phyloP scores from a whole-genome alignment of 2,113 vertebrate species.

The Ciconia stormi region DNA sequence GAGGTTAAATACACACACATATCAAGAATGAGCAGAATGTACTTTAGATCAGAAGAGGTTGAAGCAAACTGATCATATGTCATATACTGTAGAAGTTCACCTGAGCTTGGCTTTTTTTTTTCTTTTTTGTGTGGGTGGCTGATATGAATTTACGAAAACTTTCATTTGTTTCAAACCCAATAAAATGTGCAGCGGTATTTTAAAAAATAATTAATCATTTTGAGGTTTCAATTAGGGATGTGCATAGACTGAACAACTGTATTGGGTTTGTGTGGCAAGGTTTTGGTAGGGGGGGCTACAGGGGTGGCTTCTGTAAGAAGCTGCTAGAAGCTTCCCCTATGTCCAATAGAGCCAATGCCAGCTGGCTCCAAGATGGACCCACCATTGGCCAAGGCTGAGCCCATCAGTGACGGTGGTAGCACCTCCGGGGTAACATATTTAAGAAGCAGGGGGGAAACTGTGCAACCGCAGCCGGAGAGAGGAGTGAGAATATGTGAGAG shows the following conservation, averaged over 20 bases:
- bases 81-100: not conserved
- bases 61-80: not conserved
- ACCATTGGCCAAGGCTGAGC: no score
- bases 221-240: constrained; percentile 14
- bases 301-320: no score
- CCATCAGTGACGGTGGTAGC: no score
- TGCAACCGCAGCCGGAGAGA: no score
- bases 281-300: no score
- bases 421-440: no score
- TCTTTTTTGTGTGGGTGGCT: not conserved
- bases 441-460: no score
- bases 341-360: no score
- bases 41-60: not conserved
- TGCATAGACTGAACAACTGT: not conserved
- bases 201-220: constrained; percentile 14
- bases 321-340: no score
- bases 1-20: not conserved
- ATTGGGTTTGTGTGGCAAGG: no score
- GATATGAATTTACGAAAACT: not conserved
- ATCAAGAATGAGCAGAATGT: not conserved
- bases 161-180: not conserved
- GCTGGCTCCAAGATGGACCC: no score
- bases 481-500: no score
- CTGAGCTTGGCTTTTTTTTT: not conserved
- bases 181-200: not conserved